These are phyloP conservation scores for Drosophila orosa DNA, from an alignment of 1,140 invertebrate genomes.

Conservation along the genomic window DNA sequence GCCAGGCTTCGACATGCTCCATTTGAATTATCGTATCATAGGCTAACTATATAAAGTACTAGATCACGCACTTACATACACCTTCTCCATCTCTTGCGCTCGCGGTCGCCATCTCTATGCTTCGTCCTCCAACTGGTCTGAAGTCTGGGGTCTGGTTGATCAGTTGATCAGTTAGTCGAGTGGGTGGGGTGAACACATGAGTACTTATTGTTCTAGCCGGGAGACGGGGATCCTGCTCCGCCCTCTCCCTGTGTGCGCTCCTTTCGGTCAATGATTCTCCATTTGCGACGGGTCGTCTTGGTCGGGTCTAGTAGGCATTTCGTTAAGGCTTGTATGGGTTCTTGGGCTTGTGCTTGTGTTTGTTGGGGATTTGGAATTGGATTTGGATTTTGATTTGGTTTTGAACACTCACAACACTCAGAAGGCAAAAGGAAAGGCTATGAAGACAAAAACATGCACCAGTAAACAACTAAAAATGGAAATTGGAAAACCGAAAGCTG, in stretches of 20 bases:
- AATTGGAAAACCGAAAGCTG: not conserved
- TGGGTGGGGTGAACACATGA: slow-evolving; percentile 38
- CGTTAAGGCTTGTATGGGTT: slow-evolving; percentile 3
- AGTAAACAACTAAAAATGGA: not conserved
- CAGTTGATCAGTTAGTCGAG: not conserved
- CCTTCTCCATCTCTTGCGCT: not conserved
- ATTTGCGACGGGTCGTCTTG: not conserved
- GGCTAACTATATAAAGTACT: slow-evolving; percentile 52
- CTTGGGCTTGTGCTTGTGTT: not conserved
- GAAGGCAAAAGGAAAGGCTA: not conserved
- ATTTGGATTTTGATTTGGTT: not conserved
- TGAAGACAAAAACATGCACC: slow-evolving; percentile 13
- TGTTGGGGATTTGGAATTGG: no score
- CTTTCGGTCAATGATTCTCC: not conserved
- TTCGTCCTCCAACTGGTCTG: slow-evolving; percentile 9
- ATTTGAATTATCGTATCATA: slow-evolving; percentile 47
- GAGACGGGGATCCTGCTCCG: slow-evolving; percentile 6
- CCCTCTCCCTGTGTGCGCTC: slow-evolving; percentile 6
- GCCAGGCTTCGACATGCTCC: slow-evolving; percentile 50
- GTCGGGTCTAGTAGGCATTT: slow-evolving; percentile 4
- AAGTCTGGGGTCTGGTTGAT: not conserved
- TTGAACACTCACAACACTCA: not conserved
- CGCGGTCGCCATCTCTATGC: not conserved
- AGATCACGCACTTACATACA: slow-evolving; percentile 37
- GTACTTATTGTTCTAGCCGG: slow-evolving; percentile 40